Evolutionary conservation across 2,797 vertebrate genomes (phyloP), one percentile per base, ranked within the genome.

Genomic region (Tinamus major): DNA sequence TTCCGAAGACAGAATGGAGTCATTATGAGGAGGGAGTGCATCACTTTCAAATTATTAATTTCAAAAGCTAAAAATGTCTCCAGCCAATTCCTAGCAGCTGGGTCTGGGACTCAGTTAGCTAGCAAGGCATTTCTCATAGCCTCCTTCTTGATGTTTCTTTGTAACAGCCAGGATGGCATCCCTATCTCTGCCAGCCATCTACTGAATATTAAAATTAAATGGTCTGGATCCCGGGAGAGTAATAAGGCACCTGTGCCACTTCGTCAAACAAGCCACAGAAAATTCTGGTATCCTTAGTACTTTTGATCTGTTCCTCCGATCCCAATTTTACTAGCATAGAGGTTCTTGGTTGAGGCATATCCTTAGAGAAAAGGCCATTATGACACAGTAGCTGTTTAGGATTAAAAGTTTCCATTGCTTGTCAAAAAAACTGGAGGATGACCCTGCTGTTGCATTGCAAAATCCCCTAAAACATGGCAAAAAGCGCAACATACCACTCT

Each of bases 41-140:
- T 91, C 1, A 71, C 92, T 96, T 96, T 88, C 79, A 89, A 94
- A 96, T 97, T 96, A 96, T 96, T 96, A 86, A 96, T 97, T 92
- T 94, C 90, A 78, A 94, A 96, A 96, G 9, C 78, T 92, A 39
- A 93, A 94, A 93, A 68, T 4, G 39, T 86, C 88, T 67, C 85
- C 75, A 92, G 91, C 37, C 31, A 79, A 41, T 93, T 83, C n/a
- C 8, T 95, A 78, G 63, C 67, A 84, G 37, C 64, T 93, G 88
- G 85, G 26, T 72, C 71, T 84, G 71, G 42, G 81, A 83, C 65
- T 83, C 49, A 49, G 85, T 67, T 79, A 92, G 67, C 37, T 70
- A 90, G 77, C 19, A 6, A 59, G 48, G 13, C 67, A 78, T 87
- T 91, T 65, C 62, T 95, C 93, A 79, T 37, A 56, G 71, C 76